Conservation (phyloP, 2,113 vertebrate species). For the Meleagris gallopavo region DNA sequence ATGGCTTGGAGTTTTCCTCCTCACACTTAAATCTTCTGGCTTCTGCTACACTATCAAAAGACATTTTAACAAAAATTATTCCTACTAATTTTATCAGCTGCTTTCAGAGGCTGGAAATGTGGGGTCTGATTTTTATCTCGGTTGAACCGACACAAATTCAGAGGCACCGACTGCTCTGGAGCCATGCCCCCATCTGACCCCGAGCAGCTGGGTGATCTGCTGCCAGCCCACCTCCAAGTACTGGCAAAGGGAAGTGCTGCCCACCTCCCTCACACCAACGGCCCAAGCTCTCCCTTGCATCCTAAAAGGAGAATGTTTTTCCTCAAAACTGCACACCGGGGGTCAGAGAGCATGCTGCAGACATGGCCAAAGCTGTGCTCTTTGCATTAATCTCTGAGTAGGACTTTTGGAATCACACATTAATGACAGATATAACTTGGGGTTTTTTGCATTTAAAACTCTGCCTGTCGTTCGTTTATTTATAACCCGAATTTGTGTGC, state of each 20-base stretch:
- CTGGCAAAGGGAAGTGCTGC: too few species aligned
- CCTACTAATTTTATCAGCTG: background rate
- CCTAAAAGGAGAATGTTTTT: background rate
- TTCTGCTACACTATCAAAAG: background rate
- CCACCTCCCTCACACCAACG: background rate
- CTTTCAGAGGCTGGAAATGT: background rate
- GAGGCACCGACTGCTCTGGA: background rate
- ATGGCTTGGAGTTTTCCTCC: background rate
- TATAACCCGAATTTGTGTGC: background rate
- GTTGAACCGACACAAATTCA: background rate
- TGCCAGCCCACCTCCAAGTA: background rate
- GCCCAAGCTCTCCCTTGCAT: background rate
- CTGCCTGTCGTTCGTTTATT: background rate
- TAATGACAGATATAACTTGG: background rate
- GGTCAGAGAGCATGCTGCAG: background rate
- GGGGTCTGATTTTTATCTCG: accelerated
- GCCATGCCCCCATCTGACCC: background rate
- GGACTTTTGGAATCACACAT: background rate
- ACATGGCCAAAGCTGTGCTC: background rate
- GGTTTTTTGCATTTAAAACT: background rate
- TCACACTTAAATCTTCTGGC: background rate
- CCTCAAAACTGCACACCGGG: background rate
- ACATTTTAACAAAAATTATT: background rate
- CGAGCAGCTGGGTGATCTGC: background rate
- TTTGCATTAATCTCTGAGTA: background rate